Evolutionary conservation across 2,113 vertebrate genomes (phyloP).

Genomic region (Petrocephalus microphthalmus): DNA sequence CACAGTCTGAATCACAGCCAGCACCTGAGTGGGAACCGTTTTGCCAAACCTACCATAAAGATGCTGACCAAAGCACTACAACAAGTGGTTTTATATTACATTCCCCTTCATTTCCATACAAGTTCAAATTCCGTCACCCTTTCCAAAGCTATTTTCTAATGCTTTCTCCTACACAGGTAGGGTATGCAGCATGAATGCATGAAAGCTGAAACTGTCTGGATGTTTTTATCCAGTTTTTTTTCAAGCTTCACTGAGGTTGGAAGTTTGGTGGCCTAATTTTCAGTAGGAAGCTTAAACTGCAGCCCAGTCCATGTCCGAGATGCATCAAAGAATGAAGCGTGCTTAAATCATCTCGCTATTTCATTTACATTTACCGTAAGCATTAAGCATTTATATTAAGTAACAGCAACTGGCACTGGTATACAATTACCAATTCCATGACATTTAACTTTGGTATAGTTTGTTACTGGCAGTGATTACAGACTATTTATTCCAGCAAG

Average conservation of each 20-base stretch:
- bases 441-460: neutral
- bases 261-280: neutral
- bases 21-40: neutral
- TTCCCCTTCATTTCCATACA: neutral
- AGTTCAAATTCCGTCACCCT: neutral
- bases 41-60: neutral
- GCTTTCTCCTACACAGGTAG: neutral
- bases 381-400: neutral
- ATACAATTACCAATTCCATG: neutral
- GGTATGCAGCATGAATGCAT: neutral
- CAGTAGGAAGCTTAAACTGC: neutral
- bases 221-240: neutral
- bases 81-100: conserved; percentile 8
- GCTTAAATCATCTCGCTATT: neutral
- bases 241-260: neutral
- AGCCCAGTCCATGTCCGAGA: neutral
- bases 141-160: neutral
- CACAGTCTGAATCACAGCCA: neutral
- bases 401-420: neutral
- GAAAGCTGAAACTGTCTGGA: neutral
- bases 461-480: neutral
- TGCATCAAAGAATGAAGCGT: neutral
- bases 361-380: neutral
- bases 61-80: conserved; percentile 11
- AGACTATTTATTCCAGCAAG: neutral